These are phyloP conservation scores for Planococcus citri DNA, from an alignment of 1,140 invertebrate genomes.

Conservation along the genomic window DNA sequence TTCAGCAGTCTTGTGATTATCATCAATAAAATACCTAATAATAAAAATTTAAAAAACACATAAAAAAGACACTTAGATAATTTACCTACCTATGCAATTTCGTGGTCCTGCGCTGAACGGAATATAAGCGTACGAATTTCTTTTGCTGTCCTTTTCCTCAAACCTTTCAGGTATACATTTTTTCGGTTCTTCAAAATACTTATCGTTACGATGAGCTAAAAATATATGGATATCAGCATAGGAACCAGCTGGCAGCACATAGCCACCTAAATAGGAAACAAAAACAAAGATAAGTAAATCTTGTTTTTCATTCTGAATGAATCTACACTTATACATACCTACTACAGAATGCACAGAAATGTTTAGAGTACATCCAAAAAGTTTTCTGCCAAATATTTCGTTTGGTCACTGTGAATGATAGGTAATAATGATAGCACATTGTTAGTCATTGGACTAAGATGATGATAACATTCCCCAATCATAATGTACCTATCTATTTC, in stretches of 20 bases:
- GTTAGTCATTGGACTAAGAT: too few relatives aligned
- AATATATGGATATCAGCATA: constrained; percentile 38
- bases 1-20: too few relatives aligned
- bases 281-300: too few relatives aligned
- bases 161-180: constrained; percentile 66
- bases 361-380: too few relatives aligned
- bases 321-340: neutral
- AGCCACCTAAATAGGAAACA: constrained; percentile 9
- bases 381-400: too few relatives aligned
- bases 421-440: too few relatives aligned
- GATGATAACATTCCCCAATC: too few relatives aligned
- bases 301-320: constrained; percentile 9
- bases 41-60: neutral
- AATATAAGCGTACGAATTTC: constrained; percentile 47
- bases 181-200: constrained; percentile 57
- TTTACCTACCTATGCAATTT: constrained; percentile 56
- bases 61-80: neutral
- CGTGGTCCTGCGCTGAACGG: constrained; percentile 61
- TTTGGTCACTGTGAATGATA: too few relatives aligned
- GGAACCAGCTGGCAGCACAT: constrained; percentile 35
- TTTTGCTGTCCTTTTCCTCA: constrained; percentile 32
- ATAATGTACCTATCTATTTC: too few relatives aligned
- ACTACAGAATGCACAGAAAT: too few relatives aligned
- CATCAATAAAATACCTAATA: too few relatives aligned
- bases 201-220: constrained; percentile 49